Evolutionary conservation across 2,113 vertebrate genomes (phyloP).

Genomic region (Elephantulus edwardii): DNA sequence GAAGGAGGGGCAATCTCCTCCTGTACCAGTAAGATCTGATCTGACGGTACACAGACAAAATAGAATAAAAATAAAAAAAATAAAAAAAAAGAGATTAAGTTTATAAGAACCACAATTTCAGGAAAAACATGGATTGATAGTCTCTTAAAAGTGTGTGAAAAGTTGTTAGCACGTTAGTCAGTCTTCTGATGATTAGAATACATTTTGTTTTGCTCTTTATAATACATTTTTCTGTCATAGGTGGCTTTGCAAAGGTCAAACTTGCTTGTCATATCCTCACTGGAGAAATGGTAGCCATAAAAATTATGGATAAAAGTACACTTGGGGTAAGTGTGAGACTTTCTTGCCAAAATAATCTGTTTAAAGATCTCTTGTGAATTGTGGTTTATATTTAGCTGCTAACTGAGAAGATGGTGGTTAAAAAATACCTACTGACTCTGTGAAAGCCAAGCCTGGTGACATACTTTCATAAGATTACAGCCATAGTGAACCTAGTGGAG

Average conservation of each 20-base stretch:
- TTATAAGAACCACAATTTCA: background rate
- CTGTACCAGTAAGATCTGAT: too few relatives aligned
- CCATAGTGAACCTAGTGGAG: background rate
- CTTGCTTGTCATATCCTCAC: slow-evolving; percentile 91
- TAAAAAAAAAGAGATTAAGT: background rate
- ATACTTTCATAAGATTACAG: too few relatives aligned
- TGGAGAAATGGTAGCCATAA: slow-evolving; percentile 95
- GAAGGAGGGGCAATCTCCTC: too few relatives aligned
- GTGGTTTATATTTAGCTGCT: background rate
- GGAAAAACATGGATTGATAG: background rate
- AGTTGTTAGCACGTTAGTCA: background rate
- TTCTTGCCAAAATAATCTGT: slow-evolving; percentile 22
- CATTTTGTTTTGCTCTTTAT: slow-evolving; percentile 9
- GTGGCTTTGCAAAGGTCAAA: slow-evolving; percentile 98
- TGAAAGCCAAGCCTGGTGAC: background rate
- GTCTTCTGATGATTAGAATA: background rate
- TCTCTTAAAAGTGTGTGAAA: background rate
- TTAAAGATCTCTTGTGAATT: slow-evolving; percentile 39
- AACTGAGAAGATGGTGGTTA: background rate
- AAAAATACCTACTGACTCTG: background rate
- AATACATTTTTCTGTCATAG: slow-evolving; percentile 79
- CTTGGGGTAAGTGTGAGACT: slow-evolving; percentile 89
- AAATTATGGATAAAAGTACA: slow-evolving; percentile 95
- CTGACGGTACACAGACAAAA: too few relatives aligned
- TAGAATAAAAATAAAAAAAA: too few relatives aligned